Base-by-base conservation (phyloP, 1,140 invertebrate species). In the Bombus pyrosoma region DNA sequence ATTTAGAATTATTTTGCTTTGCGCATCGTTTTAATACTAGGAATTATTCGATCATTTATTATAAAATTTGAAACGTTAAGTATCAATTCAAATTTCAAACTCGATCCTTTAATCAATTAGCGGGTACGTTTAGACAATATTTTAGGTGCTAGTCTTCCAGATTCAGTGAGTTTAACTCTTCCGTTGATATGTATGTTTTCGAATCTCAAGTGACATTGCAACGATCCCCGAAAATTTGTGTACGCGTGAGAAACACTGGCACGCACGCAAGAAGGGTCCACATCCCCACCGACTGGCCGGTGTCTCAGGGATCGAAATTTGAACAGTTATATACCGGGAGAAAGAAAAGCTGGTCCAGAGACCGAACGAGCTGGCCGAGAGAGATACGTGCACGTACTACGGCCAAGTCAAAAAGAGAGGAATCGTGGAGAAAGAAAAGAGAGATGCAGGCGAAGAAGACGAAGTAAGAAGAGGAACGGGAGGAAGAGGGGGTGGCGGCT, bases 281-380 rank as follows among this genome's bases (percentile, higher is more conserved):
- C 81, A 90, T 90, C 90, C 89, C 88, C 92, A 91, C 90, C 87
- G 87, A 82, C 86, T 72, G 86, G 86, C 83, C 88, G 69, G 78
- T 91, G 86, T 91, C 85, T 89, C 88, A 88, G 83, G 88, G 86
- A 93, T 93, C 92, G 93, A 95, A 95, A 95, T 94, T 94, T 93
- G 93, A 94, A 95, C 94, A 95, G 94, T 94, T 95, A 66, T 66
- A 66, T 66, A 94, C 92, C 91, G 92, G 88, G 91, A 92, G 92
- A 91, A 92, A 93, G 88, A 94, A 93, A 94, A 93, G 92, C 92
- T 93, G 93, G 92, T 93, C 91, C 92, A 92, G 91, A 84, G 92
- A 78, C 32, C 79, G 57, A 77, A 39, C 62, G 68, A 85, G 71
- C 53, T 22, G 47, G 37, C 8, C 37, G 57, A 64, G 59, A 78